Evolutionary conservation across 1,140 invertebrate genomes (phyloP).

Genomic region (Campodea augens): DNA sequence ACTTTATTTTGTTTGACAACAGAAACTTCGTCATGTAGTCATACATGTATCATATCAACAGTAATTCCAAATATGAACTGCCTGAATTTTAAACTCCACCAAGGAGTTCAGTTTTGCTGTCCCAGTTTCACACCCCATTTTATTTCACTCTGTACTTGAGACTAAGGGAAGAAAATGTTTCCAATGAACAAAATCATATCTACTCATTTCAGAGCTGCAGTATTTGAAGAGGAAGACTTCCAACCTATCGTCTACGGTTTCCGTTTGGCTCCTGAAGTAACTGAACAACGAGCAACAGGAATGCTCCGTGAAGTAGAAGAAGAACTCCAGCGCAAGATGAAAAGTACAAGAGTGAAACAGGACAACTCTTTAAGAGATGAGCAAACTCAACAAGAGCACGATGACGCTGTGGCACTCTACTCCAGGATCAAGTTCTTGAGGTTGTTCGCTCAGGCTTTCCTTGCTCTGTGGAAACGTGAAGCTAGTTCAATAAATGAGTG

Average conservation of each 20-base stretch:
- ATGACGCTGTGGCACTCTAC: conserved; percentile 39
- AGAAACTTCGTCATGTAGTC: no score
- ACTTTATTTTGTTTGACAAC: no score
- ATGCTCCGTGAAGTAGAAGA: conserved; percentile 85
- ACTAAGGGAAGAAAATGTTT: no score
- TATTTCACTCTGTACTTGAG: no score
- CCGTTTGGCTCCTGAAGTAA: conserved; percentile 60
- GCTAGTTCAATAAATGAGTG: conserved; percentile 34
- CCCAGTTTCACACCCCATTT: no score
- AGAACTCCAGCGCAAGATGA: conserved; percentile 55
- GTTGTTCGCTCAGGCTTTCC: conserved; percentile 43
- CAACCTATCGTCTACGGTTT: conserved; percentile 87
- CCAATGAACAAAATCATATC: no score
- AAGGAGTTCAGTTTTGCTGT: no score
- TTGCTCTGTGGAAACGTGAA: conserved; percentile 39
- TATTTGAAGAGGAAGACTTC: conserved; percentile 91
- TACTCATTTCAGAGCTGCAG: conserved; percentile 43
- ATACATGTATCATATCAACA: no score
- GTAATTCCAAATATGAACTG: no score
- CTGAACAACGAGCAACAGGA: conserved; percentile 55
- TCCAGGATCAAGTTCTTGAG: conserved; percentile 67
- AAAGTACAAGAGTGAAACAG: conserved; percentile 20
- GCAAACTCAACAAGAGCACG: conserved; percentile 12
- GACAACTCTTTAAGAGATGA: conserved; percentile 14
- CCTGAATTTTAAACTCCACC: no score